phyloP scores from a whole-genome alignment of 2,888 invertebrate genomes.

The Cactoblastis cactorum region DNA sequence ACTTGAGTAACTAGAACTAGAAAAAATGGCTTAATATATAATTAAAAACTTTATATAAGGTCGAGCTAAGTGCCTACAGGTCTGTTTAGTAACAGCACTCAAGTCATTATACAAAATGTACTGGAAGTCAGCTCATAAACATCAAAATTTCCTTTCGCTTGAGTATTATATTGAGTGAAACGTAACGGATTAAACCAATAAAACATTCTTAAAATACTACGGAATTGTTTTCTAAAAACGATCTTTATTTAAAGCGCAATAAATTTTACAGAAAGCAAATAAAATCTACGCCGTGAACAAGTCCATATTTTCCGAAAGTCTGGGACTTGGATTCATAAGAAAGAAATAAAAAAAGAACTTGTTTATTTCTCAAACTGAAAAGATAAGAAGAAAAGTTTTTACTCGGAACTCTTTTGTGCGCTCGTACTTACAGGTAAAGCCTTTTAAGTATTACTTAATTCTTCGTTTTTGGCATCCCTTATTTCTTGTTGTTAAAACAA shows the following conservation, averaged over 20 bases:
- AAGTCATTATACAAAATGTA: no score
- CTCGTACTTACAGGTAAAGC: conserved; percentile 12
- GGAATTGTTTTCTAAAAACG: not conserved
- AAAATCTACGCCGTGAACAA: not conserved
- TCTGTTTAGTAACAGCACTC: no score
- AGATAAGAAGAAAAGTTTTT: conserved; percentile 12
- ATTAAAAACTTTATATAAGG: no score
- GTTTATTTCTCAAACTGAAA: conserved; percentile 9
- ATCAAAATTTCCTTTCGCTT: no score
- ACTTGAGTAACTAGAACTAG: no score
- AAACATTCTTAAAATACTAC: not conserved
- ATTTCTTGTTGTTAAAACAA: conserved; percentile 2
- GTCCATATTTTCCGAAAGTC: not conserved
- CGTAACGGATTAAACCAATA: not conserved
- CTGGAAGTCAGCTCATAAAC: no score
- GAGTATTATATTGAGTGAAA: not conserved
- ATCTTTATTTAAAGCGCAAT: not conserved
- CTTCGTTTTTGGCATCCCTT: not conserved
- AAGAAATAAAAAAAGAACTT: conserved; percentile 8
- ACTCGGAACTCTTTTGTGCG: conserved; percentile 12
- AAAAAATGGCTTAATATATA: no score
- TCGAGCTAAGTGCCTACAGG: no score
- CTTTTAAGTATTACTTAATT: conserved; percentile 15
- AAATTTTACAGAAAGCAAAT: not conserved
- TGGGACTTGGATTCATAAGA: not conserved